Percentiles rank a stretch among this genome's conserved stretches.
Conservation (phyloP, 2,888 invertebrate species). For the Stegana nigrithorax region DNA sequence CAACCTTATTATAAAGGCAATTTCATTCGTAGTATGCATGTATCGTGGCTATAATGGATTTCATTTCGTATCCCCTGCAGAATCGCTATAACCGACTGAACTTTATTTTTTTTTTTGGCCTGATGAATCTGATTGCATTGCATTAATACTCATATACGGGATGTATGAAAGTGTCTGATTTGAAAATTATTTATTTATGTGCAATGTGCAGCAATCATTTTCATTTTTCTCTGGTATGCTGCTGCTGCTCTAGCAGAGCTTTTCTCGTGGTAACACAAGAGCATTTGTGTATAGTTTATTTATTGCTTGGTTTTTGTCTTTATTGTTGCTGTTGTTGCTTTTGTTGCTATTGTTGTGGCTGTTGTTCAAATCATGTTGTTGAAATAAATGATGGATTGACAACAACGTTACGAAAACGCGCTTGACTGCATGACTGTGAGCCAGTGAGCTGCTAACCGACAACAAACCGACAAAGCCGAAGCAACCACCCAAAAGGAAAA, state of each 20-base stretch:
- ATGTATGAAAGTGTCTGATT: conserved; percentile 44
- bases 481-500: background rate
- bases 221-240: conserved; percentile 2
- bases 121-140: conserved; percentile 27
- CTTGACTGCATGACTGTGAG: conserved; percentile 17
- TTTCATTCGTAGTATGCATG: no score
- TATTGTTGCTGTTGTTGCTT: background rate
- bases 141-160: conserved; percentile 44
- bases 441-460: no score
- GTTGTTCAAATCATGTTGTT: conserved; percentile 47
- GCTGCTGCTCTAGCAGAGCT: conserved; percentile 9
- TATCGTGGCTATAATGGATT: no score
- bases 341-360: conserved; percentile 31
- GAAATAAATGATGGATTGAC: conserved; percentile 56
- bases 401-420: conserved; percentile 26
- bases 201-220: conserved; percentile 29
- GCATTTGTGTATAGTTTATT: conserved; percentile 35
- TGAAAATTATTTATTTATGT: conserved; percentile 60
- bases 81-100: no score
- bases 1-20: no score
- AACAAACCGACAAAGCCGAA: background rate
- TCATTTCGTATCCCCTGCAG: no score
- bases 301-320: background rate
- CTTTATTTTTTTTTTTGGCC: no score
- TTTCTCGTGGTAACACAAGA: conserved; percentile 25